These are phyloP conservation scores for Gadus chalcogrammus DNA, from an alignment of 2,113 vertebrate genomes.

Conservation along the genomic window DNA sequence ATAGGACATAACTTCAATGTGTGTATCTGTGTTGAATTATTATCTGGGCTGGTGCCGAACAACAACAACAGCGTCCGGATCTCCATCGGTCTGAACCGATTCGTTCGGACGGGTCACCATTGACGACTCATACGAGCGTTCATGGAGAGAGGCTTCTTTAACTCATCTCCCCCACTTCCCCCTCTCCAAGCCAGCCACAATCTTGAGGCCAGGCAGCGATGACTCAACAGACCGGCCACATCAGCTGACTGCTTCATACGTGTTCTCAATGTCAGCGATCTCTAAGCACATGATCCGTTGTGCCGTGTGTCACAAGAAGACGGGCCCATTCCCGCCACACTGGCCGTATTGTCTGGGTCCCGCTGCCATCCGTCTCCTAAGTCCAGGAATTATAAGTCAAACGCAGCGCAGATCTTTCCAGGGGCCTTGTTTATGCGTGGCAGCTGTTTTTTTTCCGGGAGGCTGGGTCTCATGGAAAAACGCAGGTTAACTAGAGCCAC, in stretches of 20 bases:
- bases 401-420: neutral
- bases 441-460: neutral
- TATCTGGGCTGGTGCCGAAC: too few species aligned
- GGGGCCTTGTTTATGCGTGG: neutral
- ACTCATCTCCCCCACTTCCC: neutral
- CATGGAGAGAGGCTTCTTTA: neutral
- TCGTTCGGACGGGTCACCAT: neutral
- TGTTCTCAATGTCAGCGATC: constrained; percentile 39
- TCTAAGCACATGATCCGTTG: constrained; percentile 55
- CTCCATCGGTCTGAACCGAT: neutral
- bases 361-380: neutral
- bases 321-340: constrained; percentile 29
- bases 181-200: constrained; percentile 14
- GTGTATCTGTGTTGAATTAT: too few species aligned
- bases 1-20: too few species aligned
- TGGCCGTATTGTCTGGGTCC: constrained; percentile 47
- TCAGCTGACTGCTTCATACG: constrained; percentile 58
- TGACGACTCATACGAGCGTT: neutral
- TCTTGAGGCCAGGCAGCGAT: constrained; percentile 24
- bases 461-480: constrained; percentile 22
- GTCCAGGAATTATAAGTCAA: neutral
- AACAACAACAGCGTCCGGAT: too few species aligned
- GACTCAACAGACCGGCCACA: constrained; percentile 49
- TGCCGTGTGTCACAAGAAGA: constrained; percentile 46
- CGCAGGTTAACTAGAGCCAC: constrained; percentile 41